These are phyloP conservation scores for Sander vitreus DNA, from an alignment of 2,113 vertebrate species.

Conservation along the genomic window DNA sequence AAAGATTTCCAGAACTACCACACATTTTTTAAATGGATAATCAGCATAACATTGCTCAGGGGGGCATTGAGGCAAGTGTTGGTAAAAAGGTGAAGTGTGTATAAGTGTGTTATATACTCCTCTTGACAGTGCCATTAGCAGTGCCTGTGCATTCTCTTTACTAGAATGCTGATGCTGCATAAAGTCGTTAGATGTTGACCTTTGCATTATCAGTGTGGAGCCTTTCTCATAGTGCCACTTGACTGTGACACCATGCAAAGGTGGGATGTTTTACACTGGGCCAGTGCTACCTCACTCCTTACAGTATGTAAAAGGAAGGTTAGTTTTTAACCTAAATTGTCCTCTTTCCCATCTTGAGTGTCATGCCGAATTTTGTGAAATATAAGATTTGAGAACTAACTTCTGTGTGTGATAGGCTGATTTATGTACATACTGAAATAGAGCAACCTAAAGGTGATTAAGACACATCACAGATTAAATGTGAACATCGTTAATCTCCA, in stretches of 20 bases:
- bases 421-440: not conserved
- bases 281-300: not conserved
- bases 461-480: not conserved
- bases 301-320: not conserved
- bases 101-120: slow-evolving; percentile 15
- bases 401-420: not conserved
- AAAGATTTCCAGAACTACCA: not conserved
- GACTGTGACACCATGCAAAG: not conserved
- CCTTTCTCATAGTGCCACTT: slow-evolving; percentile 11
- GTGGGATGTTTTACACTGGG: not conserved
- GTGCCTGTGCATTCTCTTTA: not conserved
- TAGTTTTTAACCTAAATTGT: not conserved
- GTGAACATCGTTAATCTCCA: not conserved
- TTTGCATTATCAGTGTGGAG: slow-evolving; percentile 37
- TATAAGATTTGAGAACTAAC: not conserved
- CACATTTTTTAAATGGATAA: slow-evolving; percentile 31
- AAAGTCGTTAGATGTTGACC: slow-evolving; percentile 41
- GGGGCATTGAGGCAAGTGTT: slow-evolving; percentile 11
- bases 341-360: not conserved
- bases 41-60: slow-evolving; percentile 21
- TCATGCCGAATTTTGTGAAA: not conserved
- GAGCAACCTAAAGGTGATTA: not conserved
- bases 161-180: slow-evolving; percentile 12
- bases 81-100: slow-evolving; percentile 56
- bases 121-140: slow-evolving; percentile 32